Conservation (phyloP, 2,113 vertebrate genomes). For the Phrynocephalus versicolor region DNA sequence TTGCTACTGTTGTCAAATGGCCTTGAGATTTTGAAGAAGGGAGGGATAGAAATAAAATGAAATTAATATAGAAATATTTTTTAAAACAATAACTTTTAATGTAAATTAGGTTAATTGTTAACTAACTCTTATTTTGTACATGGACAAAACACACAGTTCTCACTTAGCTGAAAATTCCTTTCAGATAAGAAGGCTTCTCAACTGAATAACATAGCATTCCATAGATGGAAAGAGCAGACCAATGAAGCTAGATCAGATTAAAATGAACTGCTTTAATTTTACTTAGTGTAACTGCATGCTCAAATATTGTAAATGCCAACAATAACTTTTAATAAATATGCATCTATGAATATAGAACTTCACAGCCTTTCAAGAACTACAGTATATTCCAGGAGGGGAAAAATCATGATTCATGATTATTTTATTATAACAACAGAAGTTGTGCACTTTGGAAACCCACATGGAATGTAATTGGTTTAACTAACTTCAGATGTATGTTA, state of each 20-base stretch:
- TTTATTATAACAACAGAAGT: slow-evolving; percentile 42
- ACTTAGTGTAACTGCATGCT: background rate
- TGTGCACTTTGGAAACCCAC: slow-evolving; percentile 46
- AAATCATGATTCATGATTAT: slow-evolving; percentile 27
- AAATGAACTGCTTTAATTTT: background rate
- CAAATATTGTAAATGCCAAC: slow-evolving; percentile 22
- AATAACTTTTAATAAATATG: background rate
- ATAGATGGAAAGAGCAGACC: background rate
- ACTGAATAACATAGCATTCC: background rate
- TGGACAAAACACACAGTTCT: background rate
- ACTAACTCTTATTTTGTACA: background rate
- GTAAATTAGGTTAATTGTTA: background rate
- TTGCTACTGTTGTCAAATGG: no score
- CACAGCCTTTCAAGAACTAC: slow-evolving; percentile 30
- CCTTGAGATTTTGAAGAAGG: no score
- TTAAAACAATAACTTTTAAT: background rate
- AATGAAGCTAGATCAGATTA: background rate
- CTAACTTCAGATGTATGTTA: slow-evolving; percentile 48
- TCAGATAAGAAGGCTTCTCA: background rate
- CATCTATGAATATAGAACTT: background rate
- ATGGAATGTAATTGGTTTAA: slow-evolving; percentile 46
- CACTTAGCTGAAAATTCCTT: background rate
- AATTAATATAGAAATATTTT: background rate
- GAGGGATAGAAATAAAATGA: no score
- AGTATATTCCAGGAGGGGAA: slow-evolving; percentile 40